Evolutionary conservation across 2,797 vertebrate species (phyloP).

Genomic region (Hirundo rustica): DNA sequence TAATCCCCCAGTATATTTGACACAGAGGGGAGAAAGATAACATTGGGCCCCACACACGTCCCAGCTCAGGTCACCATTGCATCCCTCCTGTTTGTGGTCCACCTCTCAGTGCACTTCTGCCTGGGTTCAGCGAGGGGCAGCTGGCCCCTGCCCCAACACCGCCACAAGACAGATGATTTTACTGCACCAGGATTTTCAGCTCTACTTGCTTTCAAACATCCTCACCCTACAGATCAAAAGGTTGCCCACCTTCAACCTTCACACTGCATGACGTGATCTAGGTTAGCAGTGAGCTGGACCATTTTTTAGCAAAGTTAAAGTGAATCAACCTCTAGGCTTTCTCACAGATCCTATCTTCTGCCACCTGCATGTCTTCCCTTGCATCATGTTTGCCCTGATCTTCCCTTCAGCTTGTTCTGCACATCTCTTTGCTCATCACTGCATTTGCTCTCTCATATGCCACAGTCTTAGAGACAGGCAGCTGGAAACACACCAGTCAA

Average conservation of each 20-base stretch:
- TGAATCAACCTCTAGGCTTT: not conserved
- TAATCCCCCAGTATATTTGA: not conserved
- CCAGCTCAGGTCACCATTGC: not conserved
- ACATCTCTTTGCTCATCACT: not conserved
- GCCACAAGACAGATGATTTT: not conserved
- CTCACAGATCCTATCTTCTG: not conserved
- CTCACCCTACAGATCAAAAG: not conserved
- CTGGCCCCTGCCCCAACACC: not conserved
- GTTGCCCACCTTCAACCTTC: not conserved
- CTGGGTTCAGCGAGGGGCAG: not conserved
- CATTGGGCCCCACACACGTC: fast-evolving
- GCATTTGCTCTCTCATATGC: not conserved
- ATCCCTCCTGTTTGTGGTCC: not conserved
- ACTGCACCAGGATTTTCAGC: not conserved
- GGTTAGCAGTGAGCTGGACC: not conserved
- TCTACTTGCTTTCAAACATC: not conserved
- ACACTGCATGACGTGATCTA: not conserved
- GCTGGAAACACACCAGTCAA: not conserved
- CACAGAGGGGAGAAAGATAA: not conserved
- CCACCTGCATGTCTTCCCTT: not conserved
- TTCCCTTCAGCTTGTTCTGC: not conserved
- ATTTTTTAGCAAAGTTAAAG: not conserved
- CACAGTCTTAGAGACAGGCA: not conserved
- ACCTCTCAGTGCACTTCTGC: not conserved
- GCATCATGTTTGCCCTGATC: not conserved